Conservation (phyloP, 2,888 invertebrate species). For the Barypeithes pellucidus region DNA sequence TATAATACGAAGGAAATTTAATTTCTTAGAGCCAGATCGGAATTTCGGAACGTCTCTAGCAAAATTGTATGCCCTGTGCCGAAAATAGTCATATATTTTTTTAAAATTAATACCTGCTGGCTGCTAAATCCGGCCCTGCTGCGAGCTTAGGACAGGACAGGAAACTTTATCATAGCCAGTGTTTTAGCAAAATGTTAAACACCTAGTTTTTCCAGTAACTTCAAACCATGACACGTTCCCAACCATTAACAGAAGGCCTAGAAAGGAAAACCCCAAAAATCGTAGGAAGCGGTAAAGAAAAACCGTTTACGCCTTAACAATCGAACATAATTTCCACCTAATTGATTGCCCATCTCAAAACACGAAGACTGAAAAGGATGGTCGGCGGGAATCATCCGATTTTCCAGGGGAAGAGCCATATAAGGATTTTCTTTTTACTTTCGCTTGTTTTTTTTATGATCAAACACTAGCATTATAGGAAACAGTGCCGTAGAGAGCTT, state of each 20-base stretch:
- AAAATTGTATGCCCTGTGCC: too few relatives aligned
- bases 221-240: neutral
- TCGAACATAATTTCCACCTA: constrained; percentile 36
- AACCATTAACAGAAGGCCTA: constrained; percentile 4
- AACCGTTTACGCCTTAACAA: constrained; percentile 37
- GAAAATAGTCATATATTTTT: too few relatives aligned
- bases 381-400: neutral
- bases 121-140: too few relatives aligned
- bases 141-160: neutral
- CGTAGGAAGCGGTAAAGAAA: constrained; percentile 16
- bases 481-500: too few relatives aligned
- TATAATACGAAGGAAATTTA: too few relatives aligned
- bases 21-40: too few relatives aligned
- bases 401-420: neutral
- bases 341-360: constrained; percentile 29
- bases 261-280: constrained; percentile 16
- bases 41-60: too few relatives aligned
- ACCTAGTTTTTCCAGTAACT: neutral
- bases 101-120: too few relatives aligned
- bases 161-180: neutral
- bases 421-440: neutral
- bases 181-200: constrained; percentile 2
- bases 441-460: neutral
- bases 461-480: too few relatives aligned
- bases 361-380: constrained; percentile 21